phyloP scores from a whole-genome alignment of 2,113 vertebrate species.

The Coracopsis vasa region DNA sequence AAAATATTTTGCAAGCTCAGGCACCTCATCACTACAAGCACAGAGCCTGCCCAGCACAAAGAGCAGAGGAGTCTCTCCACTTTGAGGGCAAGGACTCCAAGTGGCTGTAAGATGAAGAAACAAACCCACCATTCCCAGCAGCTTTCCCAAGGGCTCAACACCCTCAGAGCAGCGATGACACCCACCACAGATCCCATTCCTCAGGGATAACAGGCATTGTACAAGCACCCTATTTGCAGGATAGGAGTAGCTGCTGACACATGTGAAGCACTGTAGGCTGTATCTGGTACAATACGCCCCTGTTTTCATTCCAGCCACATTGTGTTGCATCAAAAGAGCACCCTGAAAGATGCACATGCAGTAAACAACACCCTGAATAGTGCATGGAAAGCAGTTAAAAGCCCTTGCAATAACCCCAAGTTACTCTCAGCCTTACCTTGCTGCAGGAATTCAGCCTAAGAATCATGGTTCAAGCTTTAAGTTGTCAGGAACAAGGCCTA shows the following conservation, averaged over 20 bases:
- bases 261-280: background rate
- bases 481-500: background rate
- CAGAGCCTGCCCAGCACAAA: background rate
- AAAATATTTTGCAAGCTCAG: background rate
- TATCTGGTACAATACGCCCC: background rate
- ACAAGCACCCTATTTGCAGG: background rate
- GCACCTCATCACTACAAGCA: background rate
- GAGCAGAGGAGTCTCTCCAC: background rate
- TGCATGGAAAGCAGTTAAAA: background rate
- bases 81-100: background rate
- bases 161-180: background rate
- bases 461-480: too few relatives aligned
- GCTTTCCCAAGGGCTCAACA: background rate
- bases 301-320: background rate
- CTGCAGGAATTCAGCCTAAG: background rate
- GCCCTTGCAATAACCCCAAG: background rate
- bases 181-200: fast-evolving
- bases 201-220: fast-evolving
- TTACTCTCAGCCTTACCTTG: background rate
- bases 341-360: background rate
- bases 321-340: background rate
- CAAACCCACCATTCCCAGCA: background rate
- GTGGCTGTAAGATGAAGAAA: fast-evolving
- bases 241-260: background rate
- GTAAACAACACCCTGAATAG: background rate